phyloP scores from a whole-genome alignment of 1,140 invertebrate species.

The Drosophila ananassae region DNA sequence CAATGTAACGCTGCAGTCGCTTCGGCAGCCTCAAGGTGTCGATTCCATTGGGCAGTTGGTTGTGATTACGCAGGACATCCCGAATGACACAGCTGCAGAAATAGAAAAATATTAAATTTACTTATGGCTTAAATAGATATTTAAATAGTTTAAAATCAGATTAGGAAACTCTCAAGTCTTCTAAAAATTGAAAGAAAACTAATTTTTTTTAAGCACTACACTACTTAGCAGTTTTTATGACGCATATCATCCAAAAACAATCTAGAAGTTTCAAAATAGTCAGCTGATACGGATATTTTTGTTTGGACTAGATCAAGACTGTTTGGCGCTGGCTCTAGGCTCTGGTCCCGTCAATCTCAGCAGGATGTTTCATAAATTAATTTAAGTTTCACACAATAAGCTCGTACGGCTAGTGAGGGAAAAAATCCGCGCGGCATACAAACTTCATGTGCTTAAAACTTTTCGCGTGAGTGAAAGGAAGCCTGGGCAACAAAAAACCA shows the following conservation, averaged over 20 bases:
- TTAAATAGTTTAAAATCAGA: background rate
- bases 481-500: conserved; percentile 15
- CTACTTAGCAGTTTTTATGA: background rate
- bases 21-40: conserved; percentile 87
- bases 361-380: conserved; percentile 73
- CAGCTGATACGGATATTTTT: background rate
- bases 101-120: background rate
- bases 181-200: no score
- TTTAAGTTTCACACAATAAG: conserved; percentile 76
- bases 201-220: no score
- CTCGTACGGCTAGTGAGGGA: conserved; percentile 35
- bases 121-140: background rate
- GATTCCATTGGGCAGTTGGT: conserved; percentile 90
- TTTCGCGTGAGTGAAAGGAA: conserved; percentile 59
- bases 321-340: conserved; percentile 1
- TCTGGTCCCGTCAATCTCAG: conserved; percentile 55
- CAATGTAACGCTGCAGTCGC: conserved; percentile 88
- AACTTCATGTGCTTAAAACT: conserved; percentile 79
- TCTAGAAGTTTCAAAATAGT: no score
- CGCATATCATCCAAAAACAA: background rate
- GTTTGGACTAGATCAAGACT: background rate
- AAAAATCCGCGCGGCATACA: conserved; percentile 35
- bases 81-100: conserved; percentile 87
- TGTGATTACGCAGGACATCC: conserved; percentile 87
- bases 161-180: background rate